Evolutionary conservation across 2,797 vertebrate species (phyloP).

Genomic region (Coranthus polyacanthus): DNA sequence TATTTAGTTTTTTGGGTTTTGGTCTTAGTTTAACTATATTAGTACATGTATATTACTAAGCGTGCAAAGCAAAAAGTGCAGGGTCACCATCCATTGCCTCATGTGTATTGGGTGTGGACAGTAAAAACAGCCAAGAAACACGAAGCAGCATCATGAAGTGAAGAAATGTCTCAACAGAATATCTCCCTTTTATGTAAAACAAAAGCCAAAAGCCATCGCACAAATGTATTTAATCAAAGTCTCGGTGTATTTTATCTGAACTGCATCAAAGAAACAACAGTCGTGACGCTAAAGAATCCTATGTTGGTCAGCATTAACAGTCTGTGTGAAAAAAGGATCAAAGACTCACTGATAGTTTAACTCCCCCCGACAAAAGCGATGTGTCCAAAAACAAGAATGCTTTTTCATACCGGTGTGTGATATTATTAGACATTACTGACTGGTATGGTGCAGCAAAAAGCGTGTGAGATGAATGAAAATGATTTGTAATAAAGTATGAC

Average conservation of each 20-base stretch:
- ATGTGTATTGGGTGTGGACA: constrained; percentile 52
- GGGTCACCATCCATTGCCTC: constrained; percentile 46
- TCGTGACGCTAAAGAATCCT: background rate
- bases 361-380: background rate
- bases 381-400: background rate
- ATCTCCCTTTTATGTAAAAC: constrained; percentile 32
- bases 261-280: constrained; percentile 26
- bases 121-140: constrained; percentile 46
- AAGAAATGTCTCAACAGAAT: constrained; percentile 39
- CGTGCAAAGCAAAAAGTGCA: constrained; percentile 40
- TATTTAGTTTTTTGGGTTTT: no score
- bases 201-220: constrained; percentile 14
- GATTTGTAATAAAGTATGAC: background rate
- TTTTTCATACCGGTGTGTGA: background rate
- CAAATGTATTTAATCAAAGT: constrained; percentile 47
- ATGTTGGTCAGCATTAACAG: background rate
- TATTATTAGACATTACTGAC: background rate
- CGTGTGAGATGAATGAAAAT: background rate
- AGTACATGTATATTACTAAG: constrained; percentile 17
- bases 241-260: constrained; percentile 3
- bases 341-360: background rate
- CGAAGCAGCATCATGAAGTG: constrained; percentile 35
- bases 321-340: background rate
- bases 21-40: no score
- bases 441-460: background rate